Evolutionary conservation across 2,888 invertebrate genomes (phyloP), one percentile per base, ranked within the genome.

Genomic region (Callyntrura guangdongensis): DNA sequence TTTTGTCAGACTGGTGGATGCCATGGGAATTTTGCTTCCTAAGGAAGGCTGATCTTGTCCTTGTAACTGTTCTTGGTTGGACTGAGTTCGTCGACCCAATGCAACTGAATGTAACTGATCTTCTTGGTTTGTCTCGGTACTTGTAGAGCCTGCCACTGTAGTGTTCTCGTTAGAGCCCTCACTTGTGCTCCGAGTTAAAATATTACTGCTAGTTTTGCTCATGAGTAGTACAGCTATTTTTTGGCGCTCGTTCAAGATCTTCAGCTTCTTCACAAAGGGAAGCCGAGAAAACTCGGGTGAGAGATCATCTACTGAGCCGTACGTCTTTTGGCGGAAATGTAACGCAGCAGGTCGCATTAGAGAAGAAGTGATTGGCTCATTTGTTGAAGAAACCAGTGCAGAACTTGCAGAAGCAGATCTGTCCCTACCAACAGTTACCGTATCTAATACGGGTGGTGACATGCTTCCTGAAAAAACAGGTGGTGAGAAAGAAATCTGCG

Each of bases 251-350:
- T 98, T 98, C 74, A 98, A 95, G 94, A 98, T 98, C 95, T 98
- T 98, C 79, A 98, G 95, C 94, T 98, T 98, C 95, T 98, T 98
- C 0, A 98, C 98, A 94, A 98, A 98, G 0, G 98, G 98, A 90
- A 98, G 95, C 14, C 97, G 97, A 82, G 97, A 97, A 94, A 98
- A 98, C 95, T 98, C 98, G 0, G 98, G 98, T 9, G 98, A 98
- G 53, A 98, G 95, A 95, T 98, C 98, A 64, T 94, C 94, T 5
- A 94, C 93, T 12, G 93, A 93, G 12, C 93, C 93, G 72, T 94
- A 94, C n/a, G 87, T 93, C 91, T 94, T 94, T 81, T 89, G 91
- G 17, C 86, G 82, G 25, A 86, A 91, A 45, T 91, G 92, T 20
- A 84, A 72, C 53, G 82, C 90, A 59, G 87, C 89, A 64, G 85